phyloP scores from a whole-genome alignment of 2,113 vertebrate species.

The Perognathus longimembris region DNA sequence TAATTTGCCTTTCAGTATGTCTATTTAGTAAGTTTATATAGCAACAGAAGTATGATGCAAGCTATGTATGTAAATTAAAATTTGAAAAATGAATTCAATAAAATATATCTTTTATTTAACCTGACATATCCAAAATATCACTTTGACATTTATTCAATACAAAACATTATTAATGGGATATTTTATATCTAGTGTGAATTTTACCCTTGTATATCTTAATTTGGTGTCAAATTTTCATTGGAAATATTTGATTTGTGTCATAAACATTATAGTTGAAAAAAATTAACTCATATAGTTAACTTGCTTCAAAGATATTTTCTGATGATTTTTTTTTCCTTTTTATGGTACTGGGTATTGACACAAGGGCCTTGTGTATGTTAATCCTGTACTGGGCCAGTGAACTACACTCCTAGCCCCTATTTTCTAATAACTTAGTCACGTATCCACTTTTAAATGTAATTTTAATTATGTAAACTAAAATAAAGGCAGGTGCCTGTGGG shows the following conservation, averaged over 20 bases:
- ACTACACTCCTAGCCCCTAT: neutral
- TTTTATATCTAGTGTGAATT: conserved; percentile 43
- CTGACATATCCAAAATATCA: neutral
- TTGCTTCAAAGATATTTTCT: conserved; percentile 19
- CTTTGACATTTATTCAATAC: conserved; percentile 41
- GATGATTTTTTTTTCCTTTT: neutral
- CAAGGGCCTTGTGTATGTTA: neutral
- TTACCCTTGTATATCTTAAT: neutral
- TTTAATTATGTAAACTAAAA: neutral
- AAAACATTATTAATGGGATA: neutral
- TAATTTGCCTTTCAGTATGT: conserved; percentile 10
- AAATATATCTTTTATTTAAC: conserved; percentile 45
- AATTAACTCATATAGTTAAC: neutral
- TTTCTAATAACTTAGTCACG: neutral
- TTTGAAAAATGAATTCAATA: neutral
- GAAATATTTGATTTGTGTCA: conserved; percentile 5
- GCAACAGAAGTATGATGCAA: neutral
- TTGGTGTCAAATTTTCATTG: neutral
- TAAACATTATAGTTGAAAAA: conserved; percentile 27
- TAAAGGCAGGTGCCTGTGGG: no score
- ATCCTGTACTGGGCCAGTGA: neutral
- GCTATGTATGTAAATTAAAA: neutral
- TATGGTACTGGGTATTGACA: neutral
- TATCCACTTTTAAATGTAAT: neutral
- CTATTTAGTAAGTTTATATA: conserved; percentile 20